Evolutionary conservation across 2,113 vertebrate genomes (phyloP).

Genomic region (Phrynosoma blainvillii): DNA sequence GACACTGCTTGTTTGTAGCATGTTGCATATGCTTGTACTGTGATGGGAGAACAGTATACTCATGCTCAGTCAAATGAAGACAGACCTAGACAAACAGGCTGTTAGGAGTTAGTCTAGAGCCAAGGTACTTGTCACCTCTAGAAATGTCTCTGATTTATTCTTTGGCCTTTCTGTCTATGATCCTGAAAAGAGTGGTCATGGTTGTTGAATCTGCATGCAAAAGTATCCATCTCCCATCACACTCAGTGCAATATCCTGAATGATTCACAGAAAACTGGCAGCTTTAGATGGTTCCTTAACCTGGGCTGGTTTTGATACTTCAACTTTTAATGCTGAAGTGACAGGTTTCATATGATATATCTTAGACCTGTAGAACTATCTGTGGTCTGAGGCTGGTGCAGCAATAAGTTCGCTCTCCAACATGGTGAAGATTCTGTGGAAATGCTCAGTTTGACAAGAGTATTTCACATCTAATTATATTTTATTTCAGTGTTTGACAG

Average conservation of each 20-base stretch:
- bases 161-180: not conserved
- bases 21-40: not conserved
- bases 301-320: not conserved
- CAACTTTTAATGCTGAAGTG: slow-evolving; percentile 1
- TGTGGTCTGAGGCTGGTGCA: not conserved
- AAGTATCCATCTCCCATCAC: not conserved
- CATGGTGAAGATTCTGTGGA: not conserved
- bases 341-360: not conserved
- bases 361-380: not conserved
- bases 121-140: not conserved
- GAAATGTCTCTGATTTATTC: not conserved
- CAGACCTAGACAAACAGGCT: not conserved
- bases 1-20: not conserved
- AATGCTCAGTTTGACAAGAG: not conserved
- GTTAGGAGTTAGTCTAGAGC: not conserved
- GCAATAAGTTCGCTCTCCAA: not conserved
- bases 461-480: not conserved
- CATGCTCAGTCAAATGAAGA: not conserved
- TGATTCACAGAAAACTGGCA: not conserved
- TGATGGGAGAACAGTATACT: not conserved
- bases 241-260: not conserved
- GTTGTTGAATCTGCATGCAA: not conserved
- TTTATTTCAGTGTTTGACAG: not conserved
- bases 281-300: slow-evolving; percentile 2
- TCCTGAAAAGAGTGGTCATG: not conserved